Conservation (phyloP, 2,797 vertebrate genomes). For the Falco columbarius region DNA sequence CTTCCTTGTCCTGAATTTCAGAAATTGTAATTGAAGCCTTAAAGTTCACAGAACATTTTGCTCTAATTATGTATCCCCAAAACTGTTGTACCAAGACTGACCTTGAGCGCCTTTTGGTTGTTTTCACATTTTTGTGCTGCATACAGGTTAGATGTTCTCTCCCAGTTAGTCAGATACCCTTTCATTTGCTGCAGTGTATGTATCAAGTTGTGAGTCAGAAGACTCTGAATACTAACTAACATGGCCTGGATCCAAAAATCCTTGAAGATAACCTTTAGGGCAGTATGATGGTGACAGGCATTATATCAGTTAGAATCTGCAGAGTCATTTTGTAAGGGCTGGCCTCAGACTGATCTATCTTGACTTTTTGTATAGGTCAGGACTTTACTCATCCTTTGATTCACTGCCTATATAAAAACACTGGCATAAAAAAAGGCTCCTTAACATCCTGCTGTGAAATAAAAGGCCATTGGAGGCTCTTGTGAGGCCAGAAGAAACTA, state of each 20-base stretch:
- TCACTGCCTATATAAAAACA: background rate
- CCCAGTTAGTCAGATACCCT: background rate
- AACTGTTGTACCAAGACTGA: background rate
- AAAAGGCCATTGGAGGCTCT: background rate
- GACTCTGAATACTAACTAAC: slow-evolving; percentile 5
- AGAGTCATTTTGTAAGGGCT: background rate
- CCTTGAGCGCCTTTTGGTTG: background rate
- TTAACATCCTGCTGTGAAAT: background rate
- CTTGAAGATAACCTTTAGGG: slow-evolving; percentile 31
- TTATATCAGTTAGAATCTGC: background rate
- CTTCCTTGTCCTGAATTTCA: slow-evolving; percentile 10
- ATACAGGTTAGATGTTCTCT: background rate
- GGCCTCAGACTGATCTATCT: background rate
- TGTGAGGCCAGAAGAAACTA: background rate
- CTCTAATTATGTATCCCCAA: background rate
- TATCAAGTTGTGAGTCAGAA: slow-evolving; percentile 41
- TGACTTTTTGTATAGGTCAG: background rate
- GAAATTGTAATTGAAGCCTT: background rate
- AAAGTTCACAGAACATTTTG: background rate
- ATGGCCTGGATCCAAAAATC: slow-evolving; percentile 26
- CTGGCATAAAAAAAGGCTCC: background rate
- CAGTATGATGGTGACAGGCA: background rate
- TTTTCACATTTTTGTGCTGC: background rate
- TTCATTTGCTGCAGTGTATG: background rate
- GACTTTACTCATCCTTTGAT: background rate